Percentiles rank a stretch among this genome's conserved stretches.
Evolutionary conservation across 2,888 invertebrate genomes (phyloP).

Genomic region (Ommatoiulus sabulosus): DNA sequence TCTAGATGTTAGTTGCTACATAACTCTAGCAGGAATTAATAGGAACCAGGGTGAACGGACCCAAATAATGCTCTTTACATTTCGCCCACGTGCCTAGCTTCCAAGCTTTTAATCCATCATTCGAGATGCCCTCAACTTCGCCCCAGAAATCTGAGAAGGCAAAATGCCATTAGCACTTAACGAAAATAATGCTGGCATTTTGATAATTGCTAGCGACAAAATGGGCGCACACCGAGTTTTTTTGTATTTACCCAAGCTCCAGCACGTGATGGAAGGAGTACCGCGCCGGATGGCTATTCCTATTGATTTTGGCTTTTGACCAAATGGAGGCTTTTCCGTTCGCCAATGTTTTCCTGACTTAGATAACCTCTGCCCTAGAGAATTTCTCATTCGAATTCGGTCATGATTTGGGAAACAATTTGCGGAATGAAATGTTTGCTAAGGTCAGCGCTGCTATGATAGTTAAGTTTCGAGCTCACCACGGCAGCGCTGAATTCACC

Average conservation of each 20-base stretch:
- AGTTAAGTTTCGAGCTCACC: too few relatives aligned
- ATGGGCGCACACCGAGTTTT: background rate
- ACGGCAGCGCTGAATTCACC: too few relatives aligned
- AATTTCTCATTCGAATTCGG: background rate
- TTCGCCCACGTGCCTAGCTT: background rate
- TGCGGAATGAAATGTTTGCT: background rate
- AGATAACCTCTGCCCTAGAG: background rate
- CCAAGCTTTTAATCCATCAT: constrained; percentile 34
- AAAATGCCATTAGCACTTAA: background rate
- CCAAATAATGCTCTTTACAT: constrained; percentile 15
- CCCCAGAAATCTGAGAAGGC: constrained; percentile 27
- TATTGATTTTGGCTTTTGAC: constrained; percentile 24
- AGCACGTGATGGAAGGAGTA: background rate
- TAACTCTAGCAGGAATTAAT: background rate
- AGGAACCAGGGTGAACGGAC: background rate
- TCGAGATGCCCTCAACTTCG: background rate
- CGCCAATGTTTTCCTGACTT: background rate
- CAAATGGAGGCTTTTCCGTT: background rate
- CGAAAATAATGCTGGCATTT: background rate
- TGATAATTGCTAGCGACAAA: background rate
- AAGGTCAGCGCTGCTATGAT: too few relatives aligned
- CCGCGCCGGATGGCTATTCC: background rate
- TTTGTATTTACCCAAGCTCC: background rate
- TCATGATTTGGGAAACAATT: background rate
- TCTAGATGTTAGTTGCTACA: background rate